Evolutionary conservation across 2,113 vertebrate genomes (phyloP).

Genomic region (Ageneiosus marmoratus): DNA sequence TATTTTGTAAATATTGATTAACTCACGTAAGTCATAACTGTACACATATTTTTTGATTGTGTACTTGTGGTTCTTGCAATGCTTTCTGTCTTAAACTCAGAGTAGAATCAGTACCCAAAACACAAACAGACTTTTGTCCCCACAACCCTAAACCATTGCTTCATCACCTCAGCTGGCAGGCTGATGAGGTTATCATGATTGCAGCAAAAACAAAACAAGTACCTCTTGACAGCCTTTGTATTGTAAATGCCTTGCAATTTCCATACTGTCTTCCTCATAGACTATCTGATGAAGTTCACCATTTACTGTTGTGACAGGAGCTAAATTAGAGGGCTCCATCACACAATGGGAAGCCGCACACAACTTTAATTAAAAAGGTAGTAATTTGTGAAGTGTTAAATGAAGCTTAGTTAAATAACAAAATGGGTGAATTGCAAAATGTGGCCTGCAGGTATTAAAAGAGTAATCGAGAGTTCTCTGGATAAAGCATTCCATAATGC

Average conservation of each 20-base stretch:
- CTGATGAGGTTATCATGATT: constrained; percentile 59
- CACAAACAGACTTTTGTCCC: neutral
- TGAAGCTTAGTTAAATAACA: constrained; percentile 54
- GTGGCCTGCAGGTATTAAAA: neutral
- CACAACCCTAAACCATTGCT: neutral
- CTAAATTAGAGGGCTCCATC: constrained; percentile 55
- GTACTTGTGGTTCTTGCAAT: neutral
- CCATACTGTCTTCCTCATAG: constrained; percentile 38
- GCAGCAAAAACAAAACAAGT: constrained; percentile 33
- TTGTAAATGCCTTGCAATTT: constrained; percentile 27
- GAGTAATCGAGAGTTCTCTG: neutral
- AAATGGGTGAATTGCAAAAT: constrained; percentile 56
- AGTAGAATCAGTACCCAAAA: neutral
- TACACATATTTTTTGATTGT: too few relatives aligned
- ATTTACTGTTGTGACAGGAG: constrained; percentile 61
- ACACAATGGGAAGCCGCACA: constrained; percentile 55
- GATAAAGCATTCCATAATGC: neutral
- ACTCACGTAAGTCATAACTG: too few relatives aligned
- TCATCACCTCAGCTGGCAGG: constrained; percentile 38
- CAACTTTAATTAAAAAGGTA: constrained; percentile 69
- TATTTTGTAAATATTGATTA: too few relatives aligned
- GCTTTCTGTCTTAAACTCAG: neutral
- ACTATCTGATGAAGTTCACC: constrained; percentile 54
- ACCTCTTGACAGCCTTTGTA: constrained; percentile 46
- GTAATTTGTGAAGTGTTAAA: constrained; percentile 54